Conservation (phyloP, 2,113 vertebrate species). For the Sinocyclocheilus anshuiensis region DNA sequence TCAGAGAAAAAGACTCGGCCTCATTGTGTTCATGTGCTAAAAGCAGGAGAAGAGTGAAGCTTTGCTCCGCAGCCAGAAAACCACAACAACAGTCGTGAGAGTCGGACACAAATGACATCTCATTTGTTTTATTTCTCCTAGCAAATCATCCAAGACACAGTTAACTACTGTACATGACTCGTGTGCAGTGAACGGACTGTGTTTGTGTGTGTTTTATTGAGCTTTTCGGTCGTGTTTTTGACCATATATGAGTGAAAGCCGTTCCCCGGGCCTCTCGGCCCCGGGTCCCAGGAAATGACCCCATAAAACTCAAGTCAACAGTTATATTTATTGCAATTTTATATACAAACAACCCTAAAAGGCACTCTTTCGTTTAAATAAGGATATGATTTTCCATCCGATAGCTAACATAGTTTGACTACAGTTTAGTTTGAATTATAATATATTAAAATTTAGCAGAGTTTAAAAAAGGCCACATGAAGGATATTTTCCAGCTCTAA, state of each 20-base stretch:
- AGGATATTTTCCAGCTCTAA: slow-evolving; percentile 2
- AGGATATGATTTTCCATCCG: slow-evolving; percentile 71
- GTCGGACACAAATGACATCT: background rate
- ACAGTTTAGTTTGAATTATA: slow-evolving; percentile 71
- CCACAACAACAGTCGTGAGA: too few species aligned
- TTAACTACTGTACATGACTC: background rate
- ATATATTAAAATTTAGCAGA: slow-evolving; percentile 74
- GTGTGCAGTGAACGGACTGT: background rate
- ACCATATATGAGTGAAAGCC: background rate
- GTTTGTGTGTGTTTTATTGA: background rate
- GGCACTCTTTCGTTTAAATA: slow-evolving; percentile 83
- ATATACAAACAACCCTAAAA: slow-evolving; percentile 83
- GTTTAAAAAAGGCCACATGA: slow-evolving; percentile 53
- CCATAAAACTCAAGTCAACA: slow-evolving; percentile 70
- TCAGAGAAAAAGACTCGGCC: too few species aligned
- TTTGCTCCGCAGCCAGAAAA: too few species aligned
- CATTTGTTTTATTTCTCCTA: background rate
- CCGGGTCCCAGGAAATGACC: background rate
- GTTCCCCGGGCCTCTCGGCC: background rate
- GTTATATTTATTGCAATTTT: slow-evolving; percentile 80
- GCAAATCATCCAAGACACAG: background rate
- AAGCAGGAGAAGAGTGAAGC: too few species aligned
- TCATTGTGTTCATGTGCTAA: too few species aligned
- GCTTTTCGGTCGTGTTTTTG: background rate
- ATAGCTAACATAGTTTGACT: slow-evolving; percentile 66